Conservation (phyloP, 2,113 vertebrate species). For the Caranx melampygus region DNA sequence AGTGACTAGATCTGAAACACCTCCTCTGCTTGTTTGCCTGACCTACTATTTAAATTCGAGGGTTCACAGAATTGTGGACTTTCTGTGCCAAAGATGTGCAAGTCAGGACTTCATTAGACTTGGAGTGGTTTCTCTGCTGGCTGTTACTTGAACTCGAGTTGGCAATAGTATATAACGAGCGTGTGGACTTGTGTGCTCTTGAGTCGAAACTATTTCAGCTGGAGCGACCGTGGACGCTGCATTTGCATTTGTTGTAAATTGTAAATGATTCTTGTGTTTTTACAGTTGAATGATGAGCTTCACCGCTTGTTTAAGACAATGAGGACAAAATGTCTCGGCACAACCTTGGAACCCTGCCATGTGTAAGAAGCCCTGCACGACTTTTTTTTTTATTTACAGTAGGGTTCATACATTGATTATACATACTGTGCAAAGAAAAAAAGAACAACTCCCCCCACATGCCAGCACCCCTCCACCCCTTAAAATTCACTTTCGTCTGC, state of each 20-base stretch:
- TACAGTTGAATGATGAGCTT: constrained; percentile 17
- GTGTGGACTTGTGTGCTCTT: constrained; percentile 23
- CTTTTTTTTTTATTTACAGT: constrained; percentile 12
- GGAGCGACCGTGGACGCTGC: background rate
- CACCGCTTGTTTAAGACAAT: constrained; percentile 28
- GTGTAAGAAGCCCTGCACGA: constrained; percentile 28
- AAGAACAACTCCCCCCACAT: constrained; percentile 29
- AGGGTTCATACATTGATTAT: constrained; percentile 54
- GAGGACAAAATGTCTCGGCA: constrained; percentile 36
- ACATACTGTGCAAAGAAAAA: constrained; percentile 49
- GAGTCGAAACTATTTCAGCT: constrained; percentile 2
- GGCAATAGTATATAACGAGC: constrained; percentile 1
- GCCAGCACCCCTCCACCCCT: constrained; percentile 62
- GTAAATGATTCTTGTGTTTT: constrained; percentile 2
- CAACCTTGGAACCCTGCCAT: constrained; percentile 43
- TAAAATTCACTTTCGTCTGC: constrained; percentile 78
- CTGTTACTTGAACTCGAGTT: constrained; percentile 52
- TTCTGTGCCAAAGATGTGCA: constrained; percentile 66
- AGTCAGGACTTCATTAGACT: constrained; percentile 70
- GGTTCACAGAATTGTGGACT: constrained; percentile 55
- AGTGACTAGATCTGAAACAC: constrained; percentile 67
- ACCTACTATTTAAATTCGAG: constrained; percentile 71
- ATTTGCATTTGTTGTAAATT: constrained; percentile 28
- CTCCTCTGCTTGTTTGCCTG: constrained; percentile 67
- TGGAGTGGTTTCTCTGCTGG: constrained; percentile 40